These are phyloP conservation scores for Aplodontia rufa DNA, from an alignment of 2,113 vertebrate genomes.

Conservation along the genomic window DNA sequence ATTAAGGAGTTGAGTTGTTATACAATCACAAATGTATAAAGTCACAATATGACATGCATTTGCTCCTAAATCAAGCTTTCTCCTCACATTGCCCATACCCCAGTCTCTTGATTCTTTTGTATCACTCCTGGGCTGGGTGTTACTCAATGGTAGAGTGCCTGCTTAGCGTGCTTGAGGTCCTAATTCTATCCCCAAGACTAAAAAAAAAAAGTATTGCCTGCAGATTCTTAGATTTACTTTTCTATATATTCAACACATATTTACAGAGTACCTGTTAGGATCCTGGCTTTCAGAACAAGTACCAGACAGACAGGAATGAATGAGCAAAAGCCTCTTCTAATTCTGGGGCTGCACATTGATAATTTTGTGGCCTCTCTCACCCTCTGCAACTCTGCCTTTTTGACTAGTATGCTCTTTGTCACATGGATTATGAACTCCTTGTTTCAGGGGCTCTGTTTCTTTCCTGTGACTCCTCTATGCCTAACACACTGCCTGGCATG, in stretches of 20 bases:
- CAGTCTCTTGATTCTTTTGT: no score
- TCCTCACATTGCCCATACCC: no score
- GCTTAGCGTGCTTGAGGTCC: not conserved
- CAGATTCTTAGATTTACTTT: not conserved
- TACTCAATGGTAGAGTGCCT: not conserved
- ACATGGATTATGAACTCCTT: not conserved
- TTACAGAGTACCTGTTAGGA: not conserved
- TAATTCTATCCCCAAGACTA: not conserved
- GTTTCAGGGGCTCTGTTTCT: not conserved
- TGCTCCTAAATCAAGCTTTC: no score
- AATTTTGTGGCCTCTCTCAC: not conserved
- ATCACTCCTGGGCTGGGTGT: not conserved
- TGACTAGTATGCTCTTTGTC: not conserved
- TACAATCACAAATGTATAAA: no score
- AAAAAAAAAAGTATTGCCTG: not conserved
- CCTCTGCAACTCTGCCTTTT: not conserved
- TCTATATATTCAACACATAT: not conserved
- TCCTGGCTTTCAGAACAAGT: not conserved
- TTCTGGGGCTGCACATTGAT: not conserved
- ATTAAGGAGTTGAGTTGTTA: no score
- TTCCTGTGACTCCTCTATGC: not conserved
- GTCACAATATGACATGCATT: no score
- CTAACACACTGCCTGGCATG: not conserved
- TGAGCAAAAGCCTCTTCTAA: not conserved
- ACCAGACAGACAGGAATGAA: not conserved